Percentiles rank a stretch among this genome's conserved stretches.
These are phyloP conservation scores for Sebastes goodei DNA, from an alignment of 2,797 vertebrate species.

Conservation along the genomic window DNA sequence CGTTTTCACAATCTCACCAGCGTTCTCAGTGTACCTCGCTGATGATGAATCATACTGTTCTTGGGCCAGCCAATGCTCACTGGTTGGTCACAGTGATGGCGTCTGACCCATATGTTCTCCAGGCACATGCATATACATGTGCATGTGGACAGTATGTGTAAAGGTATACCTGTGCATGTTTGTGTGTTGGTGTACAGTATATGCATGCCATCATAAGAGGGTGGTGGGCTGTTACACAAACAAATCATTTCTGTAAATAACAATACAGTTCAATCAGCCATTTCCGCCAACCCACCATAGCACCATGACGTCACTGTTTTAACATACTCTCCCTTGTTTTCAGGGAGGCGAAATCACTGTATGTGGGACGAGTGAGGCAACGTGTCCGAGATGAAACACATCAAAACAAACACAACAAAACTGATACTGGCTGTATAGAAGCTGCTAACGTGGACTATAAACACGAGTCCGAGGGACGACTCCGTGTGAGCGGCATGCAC, in stretches of 20 bases:
- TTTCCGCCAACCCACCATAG: conserved; percentile 38
- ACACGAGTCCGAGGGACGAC: background rate
- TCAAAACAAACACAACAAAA: background rate
- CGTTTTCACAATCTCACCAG: conserved; percentile 57
- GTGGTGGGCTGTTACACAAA: conserved; percentile 27
- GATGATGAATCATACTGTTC: conserved; percentile 44
- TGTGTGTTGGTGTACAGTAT: conserved; percentile 45
- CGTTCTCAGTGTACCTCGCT: conserved; percentile 61
- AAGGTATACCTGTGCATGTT: conserved; percentile 29
- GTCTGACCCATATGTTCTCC: conserved; percentile 27
- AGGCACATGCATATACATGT: conserved; percentile 29
- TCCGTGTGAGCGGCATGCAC: conserved; percentile 12
- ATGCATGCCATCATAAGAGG: conserved; percentile 36
- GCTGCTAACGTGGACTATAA: conserved; percentile 16
- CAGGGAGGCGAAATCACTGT: background rate
- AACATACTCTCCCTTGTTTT: conserved; percentile 3
- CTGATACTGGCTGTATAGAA: conserved; percentile 4
- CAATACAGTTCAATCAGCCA: conserved; percentile 29
- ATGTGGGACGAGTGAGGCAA: conserved; percentile 18
- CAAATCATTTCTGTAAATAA: conserved; percentile 13
- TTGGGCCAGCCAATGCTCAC: conserved; percentile 33
- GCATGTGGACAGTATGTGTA: conserved; percentile 26
- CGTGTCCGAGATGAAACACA: conserved; percentile 26
- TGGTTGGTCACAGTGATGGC: conserved; percentile 47
- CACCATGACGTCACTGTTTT: conserved; percentile 60